Percentiles rank a stretch among this genome's conserved stretches.
Conservation (phyloP, 2,888 invertebrate species). For the Andricus curvator region DNA sequence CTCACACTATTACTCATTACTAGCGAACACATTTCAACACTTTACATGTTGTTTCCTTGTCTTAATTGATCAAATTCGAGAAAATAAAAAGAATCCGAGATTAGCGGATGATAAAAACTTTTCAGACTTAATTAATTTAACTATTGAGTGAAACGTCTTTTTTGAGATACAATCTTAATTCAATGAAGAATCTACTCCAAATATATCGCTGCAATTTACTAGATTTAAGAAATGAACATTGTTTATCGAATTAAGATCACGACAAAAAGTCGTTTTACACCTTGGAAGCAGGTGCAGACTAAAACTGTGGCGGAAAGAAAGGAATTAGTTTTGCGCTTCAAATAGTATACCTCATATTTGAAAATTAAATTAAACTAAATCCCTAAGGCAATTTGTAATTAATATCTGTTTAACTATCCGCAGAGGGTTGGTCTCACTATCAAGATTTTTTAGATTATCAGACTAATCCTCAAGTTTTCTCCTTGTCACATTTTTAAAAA, state of each 20-base stretch:
- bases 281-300: not conserved
- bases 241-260: not conserved
- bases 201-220: not conserved
- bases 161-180: not conserved
- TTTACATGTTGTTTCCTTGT: not conserved
- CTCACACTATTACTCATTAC: not conserved
- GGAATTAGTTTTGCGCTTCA: too few species aligned
- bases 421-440: too few species aligned
- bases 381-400: too few species aligned
- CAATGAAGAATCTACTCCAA: not conserved
- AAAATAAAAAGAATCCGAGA: not conserved
- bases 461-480: too few species aligned
- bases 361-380: too few species aligned
- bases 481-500: too few species aligned
- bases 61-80: not conserved
- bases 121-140: not conserved
- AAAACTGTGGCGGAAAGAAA: not conserved
- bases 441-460: too few species aligned
- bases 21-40: not conserved
- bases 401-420: too few species aligned
- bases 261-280: conserved; percentile 4
- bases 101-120: not conserved
- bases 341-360: too few species aligned
- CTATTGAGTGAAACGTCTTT: not conserved
- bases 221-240: not conserved